Evolutionary conservation across 2,113 vertebrate genomes (phyloP), one percentile per base, ranked within the genome.

Genomic region (Sebastes schlegelii): DNA sequence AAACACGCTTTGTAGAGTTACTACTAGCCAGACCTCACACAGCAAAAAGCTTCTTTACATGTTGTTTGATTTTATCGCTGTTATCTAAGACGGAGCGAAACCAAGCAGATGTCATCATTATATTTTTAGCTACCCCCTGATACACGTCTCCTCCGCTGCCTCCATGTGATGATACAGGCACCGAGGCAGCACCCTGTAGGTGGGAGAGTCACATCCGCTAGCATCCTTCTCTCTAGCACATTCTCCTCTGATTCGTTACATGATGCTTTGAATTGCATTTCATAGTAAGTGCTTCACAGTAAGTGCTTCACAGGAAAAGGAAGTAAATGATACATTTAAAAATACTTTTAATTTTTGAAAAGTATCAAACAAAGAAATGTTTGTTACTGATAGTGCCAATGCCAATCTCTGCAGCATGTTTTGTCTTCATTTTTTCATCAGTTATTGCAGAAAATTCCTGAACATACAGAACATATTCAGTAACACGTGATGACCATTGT

Each of bases 101-200:
- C 21, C n/a, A 51, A 66, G 58, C 62, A 61, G 77, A 73, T 64
- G 70, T 74, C 55, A 60, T 75, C 16, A 40, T 74, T 73, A 70
- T 77, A 84, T 88, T 82, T 89, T 75, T 71, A 87, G 85, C 61
- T 43, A 46, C 64, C 3, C 21, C 43, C 69, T 77, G 46, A 57
- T 42, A 52, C 48, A 72, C 68, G 61, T 77, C 70, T 77, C 82
- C 72, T 74, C 80, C 9, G 9, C 90, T 84, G 70, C 80, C 72
- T 84, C 58, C 58, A 45, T 82, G 65, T 75, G 70, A 81, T 65
- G 67, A 72, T 62, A 83, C 71, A 71, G 66, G 51, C 67, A 74
- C 17, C 3, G 26, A 63, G 49, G 65, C 48, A 67, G 66, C 81
- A 69, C n/a, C 77, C 82, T 72, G 83, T 69, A 77, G 75, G 87